Evolutionary conservation across 2,888 invertebrate genomes (phyloP).

Genomic region (Ormyrus rosae): DNA sequence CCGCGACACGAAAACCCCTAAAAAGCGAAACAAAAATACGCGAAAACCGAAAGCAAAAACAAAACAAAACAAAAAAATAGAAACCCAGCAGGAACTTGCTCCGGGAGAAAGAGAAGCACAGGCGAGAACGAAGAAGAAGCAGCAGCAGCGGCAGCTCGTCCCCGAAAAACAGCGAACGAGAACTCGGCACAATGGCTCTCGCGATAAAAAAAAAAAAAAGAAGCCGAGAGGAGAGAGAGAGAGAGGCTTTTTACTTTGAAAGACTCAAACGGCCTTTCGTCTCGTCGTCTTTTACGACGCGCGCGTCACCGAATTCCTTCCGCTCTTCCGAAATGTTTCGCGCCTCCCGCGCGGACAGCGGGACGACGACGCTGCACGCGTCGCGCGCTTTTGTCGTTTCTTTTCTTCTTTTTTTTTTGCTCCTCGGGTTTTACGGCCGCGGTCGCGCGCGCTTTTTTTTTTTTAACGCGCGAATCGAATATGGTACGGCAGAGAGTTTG

Average conservation of each 20-base stretch:
- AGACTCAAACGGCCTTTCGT: slow-evolving; percentile 33
- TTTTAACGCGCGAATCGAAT: too few species aligned
- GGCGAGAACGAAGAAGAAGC: neutral
- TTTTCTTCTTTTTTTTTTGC: too few species aligned
- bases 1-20: too few species aligned
- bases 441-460: too few species aligned
- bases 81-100: neutral
- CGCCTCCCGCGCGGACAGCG: too few species aligned
- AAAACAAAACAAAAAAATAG: neutral
- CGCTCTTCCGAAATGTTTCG: slow-evolving; percentile 24
- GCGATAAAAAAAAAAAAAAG: neutral
- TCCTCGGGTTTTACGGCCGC: too few species aligned
- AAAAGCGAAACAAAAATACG: neutral
- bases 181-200: neutral
- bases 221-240: neutral
- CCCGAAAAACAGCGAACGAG: neutral
- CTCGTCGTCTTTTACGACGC: slow-evolving; percentile 23
- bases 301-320: neutral
- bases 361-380: too few species aligned
- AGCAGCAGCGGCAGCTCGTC: neutral
- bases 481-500: too few species aligned
- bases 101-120: neutral
- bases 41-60: neutral
- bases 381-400: too few species aligned
- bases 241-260: slow-evolving; percentile 29